These are phyloP conservation scores for Lagopus muta DNA, from an alignment of 2,113 vertebrate genomes.

Conservation along the genomic window DNA sequence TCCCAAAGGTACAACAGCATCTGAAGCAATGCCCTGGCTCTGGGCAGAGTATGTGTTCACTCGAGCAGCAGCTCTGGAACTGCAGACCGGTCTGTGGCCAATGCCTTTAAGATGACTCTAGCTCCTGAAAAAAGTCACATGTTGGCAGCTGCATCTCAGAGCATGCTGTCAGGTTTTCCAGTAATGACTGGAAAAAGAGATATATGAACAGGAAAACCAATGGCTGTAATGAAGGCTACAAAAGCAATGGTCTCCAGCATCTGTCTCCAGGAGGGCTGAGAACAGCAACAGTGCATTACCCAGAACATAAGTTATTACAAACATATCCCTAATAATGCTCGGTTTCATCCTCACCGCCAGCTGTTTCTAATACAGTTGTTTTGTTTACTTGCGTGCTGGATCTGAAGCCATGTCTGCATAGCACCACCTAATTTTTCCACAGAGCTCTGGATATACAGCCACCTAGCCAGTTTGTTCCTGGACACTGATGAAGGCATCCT, in stretches of 20 bases:
- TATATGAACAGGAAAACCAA: background rate
- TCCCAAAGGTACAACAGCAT: background rate
- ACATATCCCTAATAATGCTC: constrained; percentile 22
- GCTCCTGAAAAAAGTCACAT: background rate
- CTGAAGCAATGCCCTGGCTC: background rate
- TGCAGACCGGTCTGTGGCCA: background rate
- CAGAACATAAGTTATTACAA: constrained; percentile 11
- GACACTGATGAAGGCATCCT: background rate
- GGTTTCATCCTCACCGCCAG: constrained; percentile 44
- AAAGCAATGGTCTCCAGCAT: background rate
- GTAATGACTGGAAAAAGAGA: background rate
- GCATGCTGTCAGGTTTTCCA: background rate
- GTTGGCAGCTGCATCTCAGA: background rate
- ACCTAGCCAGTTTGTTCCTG: background rate
- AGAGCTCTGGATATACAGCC: background rate
- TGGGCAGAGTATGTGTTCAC: accelerated
- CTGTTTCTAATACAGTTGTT: constrained; percentile 64
- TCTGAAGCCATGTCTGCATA: background rate
- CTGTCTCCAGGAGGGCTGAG: background rate
- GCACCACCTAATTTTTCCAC: background rate
- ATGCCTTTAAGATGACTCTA: background rate
- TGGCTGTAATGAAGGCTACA: background rate
- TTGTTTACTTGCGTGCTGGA: constrained; percentile 23
- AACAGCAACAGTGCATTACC: background rate
- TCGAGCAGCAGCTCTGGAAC: background rate